Base-by-base conservation (phyloP, 2,113 vertebrate species). In the Tylochromis polylepis region DNA sequence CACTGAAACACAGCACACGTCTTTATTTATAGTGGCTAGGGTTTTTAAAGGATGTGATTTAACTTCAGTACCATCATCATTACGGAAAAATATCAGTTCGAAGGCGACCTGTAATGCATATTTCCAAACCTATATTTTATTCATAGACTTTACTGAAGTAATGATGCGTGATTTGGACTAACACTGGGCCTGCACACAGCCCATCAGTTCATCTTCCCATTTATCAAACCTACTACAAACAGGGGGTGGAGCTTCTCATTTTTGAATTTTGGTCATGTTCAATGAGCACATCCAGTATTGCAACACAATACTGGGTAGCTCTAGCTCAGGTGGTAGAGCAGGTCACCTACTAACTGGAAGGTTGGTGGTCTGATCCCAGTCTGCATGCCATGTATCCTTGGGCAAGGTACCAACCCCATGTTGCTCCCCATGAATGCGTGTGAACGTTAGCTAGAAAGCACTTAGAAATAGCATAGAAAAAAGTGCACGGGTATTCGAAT, bases 1-100 rank as follows among this genome's bases (percentile, higher is more conserved):
- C 98, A 99, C 99, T 99, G 83, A 70, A 96, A 96, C n/a, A 82
- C 51, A 90, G n/a, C 8, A 38, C 24, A 60, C 2, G 8, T 1
- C 11, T 29, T 53, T n/a, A 1, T 7, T 53, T n/a, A 2, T 0
- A 7, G 1, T 6, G 11, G 43, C 51, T 18, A 8, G 34, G n/a
- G 20, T 65, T 65, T 65, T 38, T 22, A 12, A 65, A 75, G 6
- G 22, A 75, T 49, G 43, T 2, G 15, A 60, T 20, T 22, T 29
- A 9, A 16, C 16, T 20, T 5, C 4, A 60, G 5, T 3, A n/a
- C 56, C 2, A 34, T 60, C 20, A 27, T n/a, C 14, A 38, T 10
- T 24, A 7, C 36, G 1, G 3, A 41, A 59, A 59, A 58, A n/a
- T 6, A 51, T 7, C 3, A 15, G 11, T 41, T 41, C 11, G 6